Conservation (phyloP, 2,797 vertebrate genomes). For the Gambelia wislizenii region DNA sequence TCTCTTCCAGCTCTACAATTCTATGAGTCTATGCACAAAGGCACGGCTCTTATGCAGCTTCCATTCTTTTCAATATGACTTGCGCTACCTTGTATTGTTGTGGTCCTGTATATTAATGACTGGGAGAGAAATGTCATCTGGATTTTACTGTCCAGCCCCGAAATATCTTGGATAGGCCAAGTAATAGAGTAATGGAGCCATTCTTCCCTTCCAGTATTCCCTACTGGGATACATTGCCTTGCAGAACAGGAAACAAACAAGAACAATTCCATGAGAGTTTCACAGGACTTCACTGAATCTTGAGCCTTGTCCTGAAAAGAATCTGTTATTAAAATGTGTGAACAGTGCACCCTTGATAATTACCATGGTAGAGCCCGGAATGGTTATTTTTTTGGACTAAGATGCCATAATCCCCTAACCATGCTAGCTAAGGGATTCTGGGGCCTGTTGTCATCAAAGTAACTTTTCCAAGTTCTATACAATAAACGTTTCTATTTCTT, state of each 20-base stretch:
- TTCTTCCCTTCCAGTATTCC: neutral
- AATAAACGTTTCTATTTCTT: neutral
- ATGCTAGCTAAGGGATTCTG: neutral
- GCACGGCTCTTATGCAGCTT: neutral
- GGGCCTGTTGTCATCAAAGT: neutral
- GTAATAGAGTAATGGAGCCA: neutral
- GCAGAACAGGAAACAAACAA: neutral
- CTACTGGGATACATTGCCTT: neutral
- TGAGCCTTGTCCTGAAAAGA: neutral
- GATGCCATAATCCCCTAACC: neutral
- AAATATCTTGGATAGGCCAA: neutral
- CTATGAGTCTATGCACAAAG: too few species aligned
- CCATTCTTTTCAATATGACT: neutral
- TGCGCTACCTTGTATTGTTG: neutral
- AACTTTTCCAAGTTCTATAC: neutral
- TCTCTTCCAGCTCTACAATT: too few species aligned
- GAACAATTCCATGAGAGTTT: neutral
- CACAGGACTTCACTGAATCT: neutral
- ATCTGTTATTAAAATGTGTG: neutral
- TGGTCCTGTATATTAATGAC: neutral
- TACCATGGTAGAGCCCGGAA: neutral
- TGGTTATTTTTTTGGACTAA: neutral
- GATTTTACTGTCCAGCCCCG: neutral
- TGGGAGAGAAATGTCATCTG: neutral
- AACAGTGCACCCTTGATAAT: neutral